A percentile compares a stretch with the other conserved stretches of the same genome.
These are phyloP conservation scores for Coracias cyanogaster DNA, from an alignment of 2,797 vertebrate species.

Conservation along the genomic window DNA sequence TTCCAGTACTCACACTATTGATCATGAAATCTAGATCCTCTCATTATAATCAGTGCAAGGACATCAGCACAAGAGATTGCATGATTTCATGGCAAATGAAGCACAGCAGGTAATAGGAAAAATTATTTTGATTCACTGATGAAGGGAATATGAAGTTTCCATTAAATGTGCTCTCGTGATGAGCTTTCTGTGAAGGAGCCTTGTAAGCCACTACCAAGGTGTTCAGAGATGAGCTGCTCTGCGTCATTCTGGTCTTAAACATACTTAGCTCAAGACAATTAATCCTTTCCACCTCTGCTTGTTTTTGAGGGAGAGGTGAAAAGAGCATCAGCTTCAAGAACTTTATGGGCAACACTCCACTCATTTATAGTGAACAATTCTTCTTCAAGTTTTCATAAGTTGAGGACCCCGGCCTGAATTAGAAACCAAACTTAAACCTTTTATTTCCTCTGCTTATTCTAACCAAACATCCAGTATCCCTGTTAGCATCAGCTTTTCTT, in stretches of 20 bases:
- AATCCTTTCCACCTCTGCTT: not conserved
- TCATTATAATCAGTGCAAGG: conserved; percentile 23
- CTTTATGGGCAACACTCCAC: not conserved
- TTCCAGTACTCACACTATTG: not conserved
- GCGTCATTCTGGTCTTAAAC: not conserved
- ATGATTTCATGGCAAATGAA: conserved; percentile 26
- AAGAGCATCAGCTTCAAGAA: not conserved
- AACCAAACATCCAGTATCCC: not conserved
- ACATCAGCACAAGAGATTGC: conserved; percentile 4
- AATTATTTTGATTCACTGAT: not conserved
- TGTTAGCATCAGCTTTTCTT: not conserved
- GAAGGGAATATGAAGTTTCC: not conserved
- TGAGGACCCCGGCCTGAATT: not conserved
- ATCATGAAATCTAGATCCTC: not conserved
- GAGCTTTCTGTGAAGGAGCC: not conserved
- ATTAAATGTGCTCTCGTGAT: not conserved
- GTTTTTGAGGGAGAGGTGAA: not conserved
- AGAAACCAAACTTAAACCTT: not conserved
- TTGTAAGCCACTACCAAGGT: not conserved
- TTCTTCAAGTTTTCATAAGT: not conserved
- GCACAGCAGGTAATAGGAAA: not conserved
- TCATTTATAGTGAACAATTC: not conserved
- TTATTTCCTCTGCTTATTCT: not conserved
- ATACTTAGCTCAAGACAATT: not conserved
- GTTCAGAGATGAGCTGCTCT: not conserved